These are phyloP conservation scores for Hippocampus guttulatus DNA, from an alignment of 2,113 vertebrate species.

Conservation along the genomic window DNA sequence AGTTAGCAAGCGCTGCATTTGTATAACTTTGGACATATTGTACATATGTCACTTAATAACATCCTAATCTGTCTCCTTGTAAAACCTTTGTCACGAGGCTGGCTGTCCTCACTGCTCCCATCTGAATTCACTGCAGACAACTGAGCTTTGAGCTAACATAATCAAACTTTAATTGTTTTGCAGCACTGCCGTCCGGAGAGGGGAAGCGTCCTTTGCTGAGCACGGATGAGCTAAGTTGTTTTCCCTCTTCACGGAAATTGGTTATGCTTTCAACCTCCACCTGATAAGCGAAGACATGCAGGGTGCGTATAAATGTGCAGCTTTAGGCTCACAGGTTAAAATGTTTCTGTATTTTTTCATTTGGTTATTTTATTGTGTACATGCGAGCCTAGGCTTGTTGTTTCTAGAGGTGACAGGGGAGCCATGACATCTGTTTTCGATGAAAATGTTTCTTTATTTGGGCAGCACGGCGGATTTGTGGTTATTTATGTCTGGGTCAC, in stretches of 20 bases:
- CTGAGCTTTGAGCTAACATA: slow-evolving; percentile 14
- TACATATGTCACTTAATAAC: background rate
- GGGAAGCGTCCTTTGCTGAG: slow-evolving; percentile 13
- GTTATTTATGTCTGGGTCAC: too few relatives aligned
- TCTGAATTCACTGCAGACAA: background rate
- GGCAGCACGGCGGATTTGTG: too few relatives aligned
- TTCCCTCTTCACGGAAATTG: slow-evolving; percentile 7
- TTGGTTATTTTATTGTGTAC: slow-evolving; percentile 1
- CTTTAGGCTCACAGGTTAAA: background rate
- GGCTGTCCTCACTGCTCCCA: background rate
- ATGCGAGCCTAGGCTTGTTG: background rate
- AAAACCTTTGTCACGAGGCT: slow-evolving; percentile 4
- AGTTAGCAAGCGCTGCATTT: background rate
- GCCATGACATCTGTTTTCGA: too few relatives aligned
- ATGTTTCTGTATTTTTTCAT: background rate
- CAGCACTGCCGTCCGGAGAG: slow-evolving; percentile 22
- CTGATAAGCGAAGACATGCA: slow-evolving; percentile 16
- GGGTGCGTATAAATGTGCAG: slow-evolving; percentile 3
- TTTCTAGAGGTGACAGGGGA: too few relatives aligned
- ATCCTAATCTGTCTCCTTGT: slow-evolving; percentile 1
- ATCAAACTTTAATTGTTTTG: slow-evolving; percentile 51
- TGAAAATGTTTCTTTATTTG: too few relatives aligned
- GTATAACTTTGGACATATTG: background rate
- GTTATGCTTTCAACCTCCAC: slow-evolving; percentile 19
- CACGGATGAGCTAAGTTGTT: slow-evolving; percentile 11